Percentiles rank a stretch among this genome's conserved stretches.
These are phyloP conservation scores for Microctonus brassicae DNA, from an alignment of 2,888 invertebrate genomes.

Conservation along the genomic window DNA sequence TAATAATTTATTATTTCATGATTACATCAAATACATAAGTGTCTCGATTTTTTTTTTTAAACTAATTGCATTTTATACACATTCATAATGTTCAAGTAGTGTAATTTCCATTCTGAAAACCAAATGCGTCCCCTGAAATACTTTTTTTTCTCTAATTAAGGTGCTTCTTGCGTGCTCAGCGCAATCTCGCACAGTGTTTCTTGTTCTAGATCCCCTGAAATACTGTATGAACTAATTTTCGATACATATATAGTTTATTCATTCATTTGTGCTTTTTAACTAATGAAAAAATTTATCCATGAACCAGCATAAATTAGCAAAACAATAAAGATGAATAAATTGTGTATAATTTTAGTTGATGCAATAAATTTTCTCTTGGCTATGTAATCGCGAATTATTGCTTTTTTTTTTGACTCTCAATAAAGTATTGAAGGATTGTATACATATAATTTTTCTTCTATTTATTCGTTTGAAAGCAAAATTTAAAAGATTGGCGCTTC, in stretches of 20 bases:
- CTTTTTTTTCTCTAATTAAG: too few relatives aligned
- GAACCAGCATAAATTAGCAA: neutral
- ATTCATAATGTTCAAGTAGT: neutral
- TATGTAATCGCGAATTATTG: constrained; percentile 19
- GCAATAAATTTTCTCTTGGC: neutral
- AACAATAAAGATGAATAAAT: neutral
- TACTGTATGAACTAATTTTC: constrained; percentile 32
- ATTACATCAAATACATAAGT: neutral
- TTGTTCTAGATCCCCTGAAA: too few relatives aligned
- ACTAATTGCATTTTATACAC: constrained; percentile 1
- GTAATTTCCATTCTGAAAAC: neutral
- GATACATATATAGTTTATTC: constrained; percentile 3
- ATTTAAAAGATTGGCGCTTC: constrained; percentile 55
- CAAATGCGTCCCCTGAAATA: neutral
- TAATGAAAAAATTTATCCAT: neutral
- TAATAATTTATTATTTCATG: neutral
- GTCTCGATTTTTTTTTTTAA: neutral
- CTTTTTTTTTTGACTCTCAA: neutral
- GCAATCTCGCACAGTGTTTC: too few relatives aligned
- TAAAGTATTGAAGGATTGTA: constrained; percentile 17
- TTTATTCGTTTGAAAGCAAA: constrained; percentile 4
- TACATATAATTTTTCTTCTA: constrained; percentile 7
- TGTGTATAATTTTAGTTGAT: neutral
- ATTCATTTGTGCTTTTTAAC: neutral
- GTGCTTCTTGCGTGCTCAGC: too few relatives aligned